Percentiles rank a stretch among this genome's conserved stretches.
phyloP scores from a whole-genome alignment of 2,797 vertebrate genomes.

The Antrozous pallidus region DNA sequence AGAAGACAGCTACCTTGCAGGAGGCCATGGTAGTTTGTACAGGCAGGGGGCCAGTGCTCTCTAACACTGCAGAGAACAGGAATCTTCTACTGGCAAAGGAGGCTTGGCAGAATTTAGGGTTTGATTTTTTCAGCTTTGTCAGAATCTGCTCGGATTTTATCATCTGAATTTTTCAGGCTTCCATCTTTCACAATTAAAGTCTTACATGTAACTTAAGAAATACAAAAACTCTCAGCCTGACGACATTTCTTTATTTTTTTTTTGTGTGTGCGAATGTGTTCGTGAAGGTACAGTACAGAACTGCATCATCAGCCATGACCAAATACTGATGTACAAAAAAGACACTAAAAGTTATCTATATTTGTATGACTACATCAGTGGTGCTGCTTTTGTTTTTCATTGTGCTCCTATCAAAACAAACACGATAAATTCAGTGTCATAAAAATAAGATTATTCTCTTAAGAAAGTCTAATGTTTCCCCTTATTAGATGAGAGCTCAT shows the following conservation, averaged over 20 bases:
- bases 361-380: background rate
- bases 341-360: background rate
- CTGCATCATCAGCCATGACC: background rate
- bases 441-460: background rate
- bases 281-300: background rate
- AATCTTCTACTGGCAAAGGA: background rate
- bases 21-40: background rate
- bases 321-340: background rate
- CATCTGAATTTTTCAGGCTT: background rate
- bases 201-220: background rate
- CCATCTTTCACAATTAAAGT: background rate
- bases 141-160: background rate
- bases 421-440: background rate
- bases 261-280: background rate
- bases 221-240: background rate
- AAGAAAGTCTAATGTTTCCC: background rate
- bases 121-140: background rate
- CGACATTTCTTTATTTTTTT: background rate
- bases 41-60: background rate
- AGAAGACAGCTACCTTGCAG: background rate
- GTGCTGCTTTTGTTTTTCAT: background rate
- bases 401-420: background rate
- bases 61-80: background rate
- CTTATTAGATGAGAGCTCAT: background rate
- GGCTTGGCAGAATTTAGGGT: background rate